Conservation (phyloP, 1,140 invertebrate genomes). For the Macrosteles quadrilineatus region DNA sequence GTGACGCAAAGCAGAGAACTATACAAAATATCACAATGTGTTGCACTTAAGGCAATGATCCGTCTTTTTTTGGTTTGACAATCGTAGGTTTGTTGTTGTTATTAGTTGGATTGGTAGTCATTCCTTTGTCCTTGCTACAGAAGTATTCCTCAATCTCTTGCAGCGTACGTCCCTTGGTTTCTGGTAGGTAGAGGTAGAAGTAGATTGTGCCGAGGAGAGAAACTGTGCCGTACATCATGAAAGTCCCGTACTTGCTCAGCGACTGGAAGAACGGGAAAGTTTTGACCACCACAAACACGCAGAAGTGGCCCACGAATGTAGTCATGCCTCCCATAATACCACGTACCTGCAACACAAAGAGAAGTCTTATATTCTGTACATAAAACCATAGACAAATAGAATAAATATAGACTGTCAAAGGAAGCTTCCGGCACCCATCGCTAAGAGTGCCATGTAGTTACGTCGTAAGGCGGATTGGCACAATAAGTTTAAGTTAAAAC, state of each 20-base stretch:
- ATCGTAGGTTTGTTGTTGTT: slow-evolving; percentile 34
- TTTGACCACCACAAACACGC: slow-evolving; percentile 68
- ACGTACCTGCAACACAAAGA: slow-evolving; percentile 56
- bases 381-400: too few species aligned
- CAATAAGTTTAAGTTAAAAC: too few species aligned
- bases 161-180: slow-evolving; percentile 74
- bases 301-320: slow-evolving; percentile 63
- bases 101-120: slow-evolving; percentile 38
- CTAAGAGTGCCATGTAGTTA: too few species aligned
- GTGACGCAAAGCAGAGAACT: too few species aligned
- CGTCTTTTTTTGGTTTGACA: slow-evolving; percentile 34
- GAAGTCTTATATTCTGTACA: too few species aligned
- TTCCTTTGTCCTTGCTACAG: slow-evolving; percentile 54
- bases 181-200: slow-evolving; percentile 69
- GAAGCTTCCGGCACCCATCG: too few species aligned
- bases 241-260: slow-evolving; percentile 59
- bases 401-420: too few species aligned
- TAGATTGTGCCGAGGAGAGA: slow-evolving; percentile 58
- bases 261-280: slow-evolving; percentile 61
- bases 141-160: slow-evolving; percentile 78
- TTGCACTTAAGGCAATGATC: slow-evolving; percentile 28
- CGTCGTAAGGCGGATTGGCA: too few species aligned
- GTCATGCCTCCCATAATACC: slow-evolving; percentile 67
- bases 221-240: slow-evolving; percentile 63
- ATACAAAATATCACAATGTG: slow-evolving; percentile 1